Evolutionary conservation across 2,797 vertebrate species (phyloP).

Genomic region (Picus viridis): DNA sequence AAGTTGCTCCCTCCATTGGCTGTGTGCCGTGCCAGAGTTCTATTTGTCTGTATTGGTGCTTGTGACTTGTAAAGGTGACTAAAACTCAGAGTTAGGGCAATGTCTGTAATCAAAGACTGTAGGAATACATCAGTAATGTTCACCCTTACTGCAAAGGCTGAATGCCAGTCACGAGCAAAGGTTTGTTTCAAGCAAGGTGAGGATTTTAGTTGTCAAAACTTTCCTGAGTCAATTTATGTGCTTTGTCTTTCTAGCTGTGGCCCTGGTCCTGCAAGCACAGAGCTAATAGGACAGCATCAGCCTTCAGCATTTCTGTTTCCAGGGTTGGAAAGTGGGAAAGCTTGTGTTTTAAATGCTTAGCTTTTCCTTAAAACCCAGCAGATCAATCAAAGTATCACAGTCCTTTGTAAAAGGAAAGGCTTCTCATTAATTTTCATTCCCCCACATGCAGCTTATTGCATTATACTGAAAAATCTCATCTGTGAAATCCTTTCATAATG

Average conservation of each 20-base stretch:
- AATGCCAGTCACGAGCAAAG: background rate
- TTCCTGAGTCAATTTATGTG: background rate
- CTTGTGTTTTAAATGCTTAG: background rate
- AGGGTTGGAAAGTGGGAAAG: background rate
- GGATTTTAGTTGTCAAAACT: background rate
- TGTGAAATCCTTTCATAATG: slow-evolving; percentile 25
- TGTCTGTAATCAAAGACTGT: background rate
- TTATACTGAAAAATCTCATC: slow-evolving; percentile 32
- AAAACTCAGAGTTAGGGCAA: background rate
- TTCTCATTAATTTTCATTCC: slow-evolving; percentile 37
- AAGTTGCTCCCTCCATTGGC: background rate
- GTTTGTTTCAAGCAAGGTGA: background rate
- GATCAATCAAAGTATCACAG: background rate
- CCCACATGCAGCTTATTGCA: background rate
- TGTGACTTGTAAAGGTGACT: background rate
- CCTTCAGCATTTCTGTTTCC: background rate
- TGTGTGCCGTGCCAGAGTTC: background rate
- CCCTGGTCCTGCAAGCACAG: background rate
- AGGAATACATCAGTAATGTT: background rate
- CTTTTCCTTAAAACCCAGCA: background rate
- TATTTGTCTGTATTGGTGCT: background rate
- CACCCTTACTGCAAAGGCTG: background rate
- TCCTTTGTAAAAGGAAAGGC: background rate
- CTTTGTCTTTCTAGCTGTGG: background rate
- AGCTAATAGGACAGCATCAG: background rate